Evolutionary conservation across 2,113 vertebrate genomes (phyloP).

Genomic region (Cynoglossus semilaevis): DNA sequence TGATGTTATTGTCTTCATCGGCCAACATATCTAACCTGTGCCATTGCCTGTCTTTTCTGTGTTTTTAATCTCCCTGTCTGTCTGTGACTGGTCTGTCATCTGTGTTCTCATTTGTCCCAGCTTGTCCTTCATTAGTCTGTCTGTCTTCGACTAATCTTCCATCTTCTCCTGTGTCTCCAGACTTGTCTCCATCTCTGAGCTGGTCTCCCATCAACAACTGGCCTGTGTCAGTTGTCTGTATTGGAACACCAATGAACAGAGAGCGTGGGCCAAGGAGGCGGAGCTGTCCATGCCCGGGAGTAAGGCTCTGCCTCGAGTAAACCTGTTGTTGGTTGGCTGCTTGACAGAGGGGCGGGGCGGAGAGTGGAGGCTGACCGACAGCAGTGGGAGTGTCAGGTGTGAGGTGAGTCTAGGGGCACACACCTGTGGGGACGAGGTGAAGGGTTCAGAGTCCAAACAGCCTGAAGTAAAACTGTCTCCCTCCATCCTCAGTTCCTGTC

Average conservation of each 20-base stretch:
- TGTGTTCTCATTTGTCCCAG: no score
- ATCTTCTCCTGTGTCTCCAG: conserved; percentile 47
- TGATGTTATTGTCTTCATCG: no score
- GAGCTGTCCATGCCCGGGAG: conserved; percentile 51
- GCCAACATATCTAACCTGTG: no score
- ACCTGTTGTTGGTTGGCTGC: conserved; percentile 81
- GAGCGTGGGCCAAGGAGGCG: conserved; percentile 70
- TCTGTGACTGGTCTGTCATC: no score
- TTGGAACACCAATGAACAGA: conserved; percentile 80
- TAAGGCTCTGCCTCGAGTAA: conserved; percentile 67
- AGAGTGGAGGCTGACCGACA: conserved; percentile 73
- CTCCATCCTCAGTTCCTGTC: conserved; percentile 66
- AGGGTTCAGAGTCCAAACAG: neutral
- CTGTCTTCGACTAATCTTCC: no score
- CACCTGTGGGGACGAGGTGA: neutral
- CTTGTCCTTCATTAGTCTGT: no score
- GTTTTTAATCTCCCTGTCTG: no score
- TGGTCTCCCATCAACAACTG: conserved; percentile 70
- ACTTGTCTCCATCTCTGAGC: conserved; percentile 74
- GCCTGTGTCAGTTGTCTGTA: conserved; percentile 81
- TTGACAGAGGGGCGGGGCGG: conserved; percentile 67
- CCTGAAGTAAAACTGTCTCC: neutral
- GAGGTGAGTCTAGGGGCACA: conserved; percentile 62
- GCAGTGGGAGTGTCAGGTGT: conserved; percentile 75
- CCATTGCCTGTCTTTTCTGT: no score